Conservation (phyloP, 2,888 invertebrate genomes). For the Drosophila falleni region DNA sequence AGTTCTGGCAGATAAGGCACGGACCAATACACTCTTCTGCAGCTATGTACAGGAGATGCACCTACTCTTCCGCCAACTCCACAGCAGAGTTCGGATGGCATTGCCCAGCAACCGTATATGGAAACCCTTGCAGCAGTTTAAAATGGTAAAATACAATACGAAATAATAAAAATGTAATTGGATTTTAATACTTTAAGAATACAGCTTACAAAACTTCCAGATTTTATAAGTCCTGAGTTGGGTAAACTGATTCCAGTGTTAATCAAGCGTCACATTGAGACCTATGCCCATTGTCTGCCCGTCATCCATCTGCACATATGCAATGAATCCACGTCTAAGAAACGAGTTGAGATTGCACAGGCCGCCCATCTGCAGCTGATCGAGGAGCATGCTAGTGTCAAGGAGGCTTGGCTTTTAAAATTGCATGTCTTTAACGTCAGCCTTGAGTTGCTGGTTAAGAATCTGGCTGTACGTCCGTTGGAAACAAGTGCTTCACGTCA, state of each 20-base stretch:
- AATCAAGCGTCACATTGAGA: slow-evolving; percentile 28
- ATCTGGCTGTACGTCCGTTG: slow-evolving; percentile 7
- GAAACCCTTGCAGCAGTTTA: slow-evolving; percentile 52
- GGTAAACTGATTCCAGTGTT: slow-evolving; percentile 39
- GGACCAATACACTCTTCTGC: background rate
- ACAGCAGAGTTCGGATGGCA: slow-evolving; percentile 1
- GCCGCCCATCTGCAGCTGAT: slow-evolving; percentile 43
- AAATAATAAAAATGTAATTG: background rate
- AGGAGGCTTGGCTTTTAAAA: slow-evolving; percentile 57
- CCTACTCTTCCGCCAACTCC: slow-evolving; percentile 41
- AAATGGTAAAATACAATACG: slow-evolving; percentile 38
- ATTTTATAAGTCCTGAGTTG: slow-evolving; percentile 33
- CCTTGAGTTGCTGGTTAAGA: slow-evolving; percentile 44
- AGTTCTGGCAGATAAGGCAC: background rate
- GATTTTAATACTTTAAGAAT: background rate
- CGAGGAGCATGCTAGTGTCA: slow-evolving; percentile 19
- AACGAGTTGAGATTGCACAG: slow-evolving; percentile 10
- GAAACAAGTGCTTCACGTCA: background rate
- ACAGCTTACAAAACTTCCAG: slow-evolving; percentile 23
- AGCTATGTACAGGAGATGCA: slow-evolving; percentile 51
- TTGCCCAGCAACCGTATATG: slow-evolving; percentile 60
- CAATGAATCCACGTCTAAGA: slow-evolving; percentile 17
- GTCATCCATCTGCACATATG: slow-evolving; percentile 50
- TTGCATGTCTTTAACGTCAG: slow-evolving; percentile 36
- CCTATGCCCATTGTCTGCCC: slow-evolving; percentile 48